Evolutionary conservation across 2,113 vertebrate genomes (phyloP).

Genomic region (Monopterus albus): DNA sequence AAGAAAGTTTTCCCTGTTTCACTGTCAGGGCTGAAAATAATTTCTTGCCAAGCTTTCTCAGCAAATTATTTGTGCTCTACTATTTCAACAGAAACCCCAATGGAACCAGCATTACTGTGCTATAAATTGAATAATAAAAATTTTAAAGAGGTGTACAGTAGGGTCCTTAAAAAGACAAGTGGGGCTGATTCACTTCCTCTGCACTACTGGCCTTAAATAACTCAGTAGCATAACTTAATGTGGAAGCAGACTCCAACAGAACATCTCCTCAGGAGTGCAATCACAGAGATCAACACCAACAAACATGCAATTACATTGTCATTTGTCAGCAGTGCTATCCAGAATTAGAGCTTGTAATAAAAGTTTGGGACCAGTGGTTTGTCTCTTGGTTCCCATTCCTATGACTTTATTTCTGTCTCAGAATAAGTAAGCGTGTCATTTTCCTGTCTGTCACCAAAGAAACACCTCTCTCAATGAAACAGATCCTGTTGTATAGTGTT

Average conservation of each 20-base stretch:
- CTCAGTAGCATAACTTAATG: neutral
- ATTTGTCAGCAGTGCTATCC: neutral
- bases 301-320: neutral
- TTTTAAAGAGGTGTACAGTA: constrained; percentile 27
- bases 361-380: neutral
- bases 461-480: neutral
- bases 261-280: neutral
- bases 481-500: neutral
- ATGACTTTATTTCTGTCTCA: neutral
- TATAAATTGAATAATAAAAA: constrained; percentile 28
- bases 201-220: constrained; percentile 17
- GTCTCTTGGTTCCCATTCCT: neutral
- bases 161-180: constrained; percentile 28
- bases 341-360: neutral
- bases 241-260: neutral
- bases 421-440: constrained; percentile 10
- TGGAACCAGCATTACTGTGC: constrained; percentile 16
- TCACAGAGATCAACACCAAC: too few relatives aligned
- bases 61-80: constrained; percentile 17
- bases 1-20: constrained; percentile 6
- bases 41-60: constrained; percentile 19
- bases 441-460: constrained; percentile 1
- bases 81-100: constrained; percentile 19
- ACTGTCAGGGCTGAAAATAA: constrained; percentile 11
- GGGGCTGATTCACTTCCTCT: constrained; percentile 34